A percentile compares a stretch with the other conserved stretches of the same genome.
Evolutionary conservation across 2,113 vertebrate genomes (phyloP).

Genomic region (Callaeas wilsoni): DNA sequence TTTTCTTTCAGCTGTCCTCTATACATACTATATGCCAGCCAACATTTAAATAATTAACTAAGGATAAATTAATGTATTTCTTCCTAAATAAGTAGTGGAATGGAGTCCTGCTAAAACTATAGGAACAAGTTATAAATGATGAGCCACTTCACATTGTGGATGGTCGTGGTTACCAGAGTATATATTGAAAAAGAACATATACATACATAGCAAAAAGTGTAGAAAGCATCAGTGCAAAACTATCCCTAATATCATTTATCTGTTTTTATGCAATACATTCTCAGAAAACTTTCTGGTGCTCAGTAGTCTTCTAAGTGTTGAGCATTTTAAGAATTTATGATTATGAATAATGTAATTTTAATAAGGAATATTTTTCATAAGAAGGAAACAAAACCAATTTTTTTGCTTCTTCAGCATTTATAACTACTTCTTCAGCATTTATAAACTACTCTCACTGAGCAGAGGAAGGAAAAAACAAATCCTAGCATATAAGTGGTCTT

Average conservation of each 20-base stretch:
- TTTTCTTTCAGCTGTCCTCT: not conserved
- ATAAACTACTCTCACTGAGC: not conserved
- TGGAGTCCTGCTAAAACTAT: not conserved
- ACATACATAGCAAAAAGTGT: not conserved
- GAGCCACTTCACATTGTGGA: not conserved
- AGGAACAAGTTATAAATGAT: not conserved
- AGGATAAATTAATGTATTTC: not conserved
- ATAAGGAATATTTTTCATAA: not conserved
- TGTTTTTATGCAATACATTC: not conserved
- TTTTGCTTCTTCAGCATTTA: not conserved
- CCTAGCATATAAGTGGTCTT: not conserved
- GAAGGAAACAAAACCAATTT: not conserved
- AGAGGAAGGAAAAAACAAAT: not conserved
- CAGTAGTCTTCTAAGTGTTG: not conserved
- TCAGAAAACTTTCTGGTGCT: slow-evolving; percentile 16
- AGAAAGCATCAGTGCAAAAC: slow-evolving; percentile 8
- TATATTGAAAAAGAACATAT: slow-evolving; percentile 5
- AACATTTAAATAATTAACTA: not conserved
- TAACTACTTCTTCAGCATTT: not conserved
- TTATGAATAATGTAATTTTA: not conserved
- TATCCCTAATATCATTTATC: not conserved
- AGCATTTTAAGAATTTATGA: not conserved
- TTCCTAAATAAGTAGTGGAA: not conserved
- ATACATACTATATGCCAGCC: not conserved
- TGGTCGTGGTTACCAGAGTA: not conserved